Conservation (phyloP, 2,888 invertebrate genomes). For the Erebia epiphron region DNA sequence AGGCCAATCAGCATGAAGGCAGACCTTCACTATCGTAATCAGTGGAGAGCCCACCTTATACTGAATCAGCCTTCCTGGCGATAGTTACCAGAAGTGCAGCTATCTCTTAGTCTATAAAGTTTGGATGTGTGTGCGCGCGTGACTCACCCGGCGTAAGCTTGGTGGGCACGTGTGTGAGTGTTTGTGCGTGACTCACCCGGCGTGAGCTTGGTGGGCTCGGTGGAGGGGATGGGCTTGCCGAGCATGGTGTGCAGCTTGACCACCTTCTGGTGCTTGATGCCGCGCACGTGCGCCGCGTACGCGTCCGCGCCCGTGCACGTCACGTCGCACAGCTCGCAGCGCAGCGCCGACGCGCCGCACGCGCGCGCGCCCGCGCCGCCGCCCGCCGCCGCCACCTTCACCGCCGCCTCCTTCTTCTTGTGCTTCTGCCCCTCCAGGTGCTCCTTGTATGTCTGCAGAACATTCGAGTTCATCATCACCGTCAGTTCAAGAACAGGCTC, state of each 20-base stretch:
- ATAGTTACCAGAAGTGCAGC: too few species aligned
- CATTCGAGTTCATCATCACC: background rate
- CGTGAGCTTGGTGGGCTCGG: slow-evolving; percentile 94
- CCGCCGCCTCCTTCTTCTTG: slow-evolving; percentile 97
- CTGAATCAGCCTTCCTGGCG: too few species aligned
- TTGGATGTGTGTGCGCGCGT: too few species aligned
- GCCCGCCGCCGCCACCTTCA: slow-evolving; percentile 84
- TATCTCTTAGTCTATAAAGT: too few species aligned
- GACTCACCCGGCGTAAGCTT: too few species aligned
- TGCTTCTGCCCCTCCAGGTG: slow-evolving; percentile 99
- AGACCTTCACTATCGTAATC: too few species aligned
- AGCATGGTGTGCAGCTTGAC: slow-evolving; percentile 97
- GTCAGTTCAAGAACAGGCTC: too few species aligned
- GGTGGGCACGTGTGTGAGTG: slow-evolving; percentile 33
- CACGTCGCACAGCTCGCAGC: slow-evolving; percentile 99
- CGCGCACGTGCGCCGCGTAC: slow-evolving; percentile 98
- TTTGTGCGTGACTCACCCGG: slow-evolving; percentile 48
- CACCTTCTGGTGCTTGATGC: slow-evolving; percentile 99
- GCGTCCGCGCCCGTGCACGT: slow-evolving; percentile 99
- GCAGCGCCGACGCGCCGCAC: slow-evolving; percentile 82
- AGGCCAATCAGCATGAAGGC: too few species aligned
- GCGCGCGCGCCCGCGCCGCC: slow-evolving; percentile 84
- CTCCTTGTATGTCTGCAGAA: slow-evolving; percentile 84
- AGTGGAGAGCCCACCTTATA: too few species aligned
- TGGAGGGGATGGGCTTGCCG: slow-evolving; percentile 98